Evolutionary conservation across 2,797 vertebrate genomes (phyloP).

Genomic region (Hemibagrus guttatus): DNA sequence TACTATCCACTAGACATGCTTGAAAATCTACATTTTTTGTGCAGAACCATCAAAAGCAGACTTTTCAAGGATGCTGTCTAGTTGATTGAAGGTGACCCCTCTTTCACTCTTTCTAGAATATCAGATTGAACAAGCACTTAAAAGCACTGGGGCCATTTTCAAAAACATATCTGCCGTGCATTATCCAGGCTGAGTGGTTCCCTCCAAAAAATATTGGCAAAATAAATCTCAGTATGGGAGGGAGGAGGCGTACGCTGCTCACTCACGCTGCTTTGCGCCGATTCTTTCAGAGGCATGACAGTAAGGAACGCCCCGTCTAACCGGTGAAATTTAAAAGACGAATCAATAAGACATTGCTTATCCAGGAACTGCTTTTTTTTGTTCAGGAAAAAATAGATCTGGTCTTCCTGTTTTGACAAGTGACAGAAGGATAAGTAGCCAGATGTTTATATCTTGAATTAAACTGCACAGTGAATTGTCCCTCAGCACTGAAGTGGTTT

Average conservation of each 20-base stretch:
- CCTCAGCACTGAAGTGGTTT: neutral
- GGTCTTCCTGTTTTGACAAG: neutral
- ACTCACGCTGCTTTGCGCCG: conserved; percentile 22
- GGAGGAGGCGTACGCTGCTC: conserved; percentile 1
- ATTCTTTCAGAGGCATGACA: conserved; percentile 36
- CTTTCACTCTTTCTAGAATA: conserved; percentile 12
- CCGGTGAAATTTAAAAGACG: conserved; percentile 20
- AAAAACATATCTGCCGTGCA: conserved; percentile 33
- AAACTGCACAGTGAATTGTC: neutral
- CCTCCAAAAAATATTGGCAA: conserved; percentile 31
- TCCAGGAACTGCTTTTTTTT: neutral
- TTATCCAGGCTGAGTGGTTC: conserved; percentile 24
- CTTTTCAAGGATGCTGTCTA: conserved; percentile 11
- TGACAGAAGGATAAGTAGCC: neutral
- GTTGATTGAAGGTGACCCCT: conserved; percentile 32
- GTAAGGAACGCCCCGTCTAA: conserved; percentile 2
- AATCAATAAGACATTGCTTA: neutral
- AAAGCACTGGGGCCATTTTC: conserved; percentile 18
- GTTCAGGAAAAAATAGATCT: neutral
- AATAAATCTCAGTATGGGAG: conserved; percentile 32
- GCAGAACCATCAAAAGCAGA: neutral
- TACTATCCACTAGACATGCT: neutral
- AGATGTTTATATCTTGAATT: neutral
- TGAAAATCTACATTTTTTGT: neutral
- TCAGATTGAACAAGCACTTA: conserved; percentile 25